Evolutionary conservation across 2,888 invertebrate species (phyloP), one percentile per base, ranked within the genome.

Genomic region (Nomada flava): DNA sequence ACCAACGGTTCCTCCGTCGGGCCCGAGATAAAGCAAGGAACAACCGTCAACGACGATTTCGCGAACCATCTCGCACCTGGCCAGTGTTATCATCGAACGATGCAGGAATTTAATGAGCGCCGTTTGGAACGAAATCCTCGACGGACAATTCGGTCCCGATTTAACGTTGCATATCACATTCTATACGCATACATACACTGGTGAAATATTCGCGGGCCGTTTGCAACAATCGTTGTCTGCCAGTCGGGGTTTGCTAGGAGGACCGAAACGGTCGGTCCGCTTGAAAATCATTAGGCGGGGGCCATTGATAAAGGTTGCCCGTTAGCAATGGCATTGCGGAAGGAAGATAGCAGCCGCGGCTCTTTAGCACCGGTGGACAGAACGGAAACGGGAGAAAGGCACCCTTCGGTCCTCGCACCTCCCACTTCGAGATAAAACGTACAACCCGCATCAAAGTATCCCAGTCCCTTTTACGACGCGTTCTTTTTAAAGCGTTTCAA

Each of bases 231-330:
- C 47, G 60, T 47, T 63, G 59, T 29, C 64, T 57, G 68, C 5
- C 62, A 20, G 64, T n/a, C 20, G 42, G 13, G 52, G n/a, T n/a
- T 23, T n/a, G 7, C 44, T n/a, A n/a, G 63, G 23, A 53, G 69
- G 42, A 44, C 36, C 76, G 59, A 81, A 88, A 77, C 63, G 83
- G 81, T 84, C 69, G 83, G 87, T 88, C 86, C 82, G 85, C 89
- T 90, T 90, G 89, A 91, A 91, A 91, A 91, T 91, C 91, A 91
- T 91, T 90, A 91, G 86, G 85, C 84, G 67, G 78, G 65, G 80
- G 50, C 77, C 83, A 86, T 86, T 90, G 89, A 90, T 88, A 90
- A 90, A 87, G 81, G 87, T 74, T 60, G 77, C 79, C 83, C 84
- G 89, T 87, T 88, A 82, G 79, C 83, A 82, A 75, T 71, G 84